Evolutionary conservation across 2,888 invertebrate species (phyloP), one percentile per base, ranked within the genome.

Genomic region (Drosophila imparisetae): DNA sequence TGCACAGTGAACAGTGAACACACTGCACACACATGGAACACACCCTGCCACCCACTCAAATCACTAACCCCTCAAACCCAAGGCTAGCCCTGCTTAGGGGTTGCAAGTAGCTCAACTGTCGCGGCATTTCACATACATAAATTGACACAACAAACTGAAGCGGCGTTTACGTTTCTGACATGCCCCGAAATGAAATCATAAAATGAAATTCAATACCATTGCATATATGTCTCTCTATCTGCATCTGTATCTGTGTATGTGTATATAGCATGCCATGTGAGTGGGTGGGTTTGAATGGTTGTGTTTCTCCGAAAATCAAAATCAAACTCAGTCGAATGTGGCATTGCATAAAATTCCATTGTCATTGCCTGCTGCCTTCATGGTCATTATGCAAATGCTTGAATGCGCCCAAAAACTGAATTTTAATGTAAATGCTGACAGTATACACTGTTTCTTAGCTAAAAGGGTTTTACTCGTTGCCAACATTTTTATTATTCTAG

Each of bases 191-290:
- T 77, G 65, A 63, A 86, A 80, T 78, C 83, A 74, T 84, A 79
- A 89, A 89, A 81, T 55, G 87, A 81, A 86, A 86, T 78, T 86
- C 75, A 81, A 86, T 86, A 74, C 66, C 62, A 63, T 40, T 49
- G 61, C 50, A 29, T 27, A 45, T 10, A 59, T 45, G 21, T 21
- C 32, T 50, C 13, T 11, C 15, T 42, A 50, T 18, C 40, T 57
- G 6, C 27, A 54, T 38, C 5, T 8, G 32, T 54, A 50, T 18
- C 29, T 52, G 27, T 57, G 27, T 45, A 21, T 45, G 24, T 50
- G 15, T 34, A n/a, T 34, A 34, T 45, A 52, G n/a, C 13, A 29
- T 5, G 38, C 13, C 13, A 55, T 38, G 55, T 29, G 29, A 29
- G n/a, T 42, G 11, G 34, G 36, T 21, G 42, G 42, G 5, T 11